Conservation (phyloP, 1,140 invertebrate species). For the Trinorchestia longiramus region DNA sequence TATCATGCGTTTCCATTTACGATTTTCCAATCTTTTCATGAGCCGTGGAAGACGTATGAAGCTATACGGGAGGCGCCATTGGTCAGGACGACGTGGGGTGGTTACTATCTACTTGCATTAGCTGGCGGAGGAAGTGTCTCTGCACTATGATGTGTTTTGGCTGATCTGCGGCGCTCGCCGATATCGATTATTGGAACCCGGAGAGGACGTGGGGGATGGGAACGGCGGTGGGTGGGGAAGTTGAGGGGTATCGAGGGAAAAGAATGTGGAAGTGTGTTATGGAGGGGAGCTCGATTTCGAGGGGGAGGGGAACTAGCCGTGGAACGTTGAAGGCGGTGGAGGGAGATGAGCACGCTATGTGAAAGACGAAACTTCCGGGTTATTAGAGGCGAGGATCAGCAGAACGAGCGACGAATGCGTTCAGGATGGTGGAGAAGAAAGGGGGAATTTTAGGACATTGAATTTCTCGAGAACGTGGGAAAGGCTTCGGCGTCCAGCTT, state of each 20-base stretch:
- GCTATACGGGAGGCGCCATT: neutral
- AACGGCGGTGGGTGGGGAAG: slow-evolving; percentile 16
- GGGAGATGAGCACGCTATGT: neutral
- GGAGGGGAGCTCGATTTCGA: neutral
- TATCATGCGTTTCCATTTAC: no score
- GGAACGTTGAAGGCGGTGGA: neutral
- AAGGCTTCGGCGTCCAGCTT: neutral
- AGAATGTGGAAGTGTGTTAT: neutral
- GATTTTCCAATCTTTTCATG: neutral
- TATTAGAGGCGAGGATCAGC: neutral
- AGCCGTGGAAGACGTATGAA: neutral
- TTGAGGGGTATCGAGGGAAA: neutral
- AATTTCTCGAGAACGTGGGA: neutral
- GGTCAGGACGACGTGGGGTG: neutral
- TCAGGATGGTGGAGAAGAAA: neutral
- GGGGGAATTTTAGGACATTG: neutral
- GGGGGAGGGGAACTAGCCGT: neutral
- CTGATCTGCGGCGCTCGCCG: slow-evolving; percentile 37
- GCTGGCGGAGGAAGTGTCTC: slow-evolving; percentile 28
- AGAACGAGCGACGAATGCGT: neutral
- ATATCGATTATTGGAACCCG: slow-evolving; percentile 49
- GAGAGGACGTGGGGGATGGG: neutral
- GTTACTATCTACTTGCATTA: slow-evolving; percentile 3
- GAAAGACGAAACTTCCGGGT: neutral
- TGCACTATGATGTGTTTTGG: slow-evolving; percentile 49